These are phyloP conservation scores for rat (Rattus norvegicus) DNA, from an alignment of 2,113 vertebrate genomes.

Conservation along the genomic window GRCr8 NC_086039.1:40873001-40873500, in stretches of 20 bases:
- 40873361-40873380: not conserved
- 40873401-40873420: not conserved
- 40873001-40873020: conserved; percentile 5
- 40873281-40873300: conserved; percentile 31
- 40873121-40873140: not conserved
- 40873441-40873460: not conserved
- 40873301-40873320: not conserved
- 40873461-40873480: conserved; percentile 42
- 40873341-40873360: conserved; percentile 11
- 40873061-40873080: conserved; percentile 34
- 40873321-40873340: conserved; percentile 7
- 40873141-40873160: conserved; percentile 38
- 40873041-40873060: conserved; percentile 40
- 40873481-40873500: conserved; percentile 38
- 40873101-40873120: not conserved
- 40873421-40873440: not conserved
- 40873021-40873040: not conserved
- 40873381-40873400: conserved; percentile 28
- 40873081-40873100: conserved; percentile 42
- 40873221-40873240: conserved; percentile 44
- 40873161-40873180: conserved; percentile 46
- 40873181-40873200: conserved; percentile 32
- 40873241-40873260: conserved; percentile 3
- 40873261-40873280: not conserved
- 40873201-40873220: conserved; percentile 52